Percentiles rank a stretch among this genome's conserved stretches.
Evolutionary conservation across 2,797 vertebrate species (phyloP).

Genomic region (Gastrophryne carolinensis): DNA sequence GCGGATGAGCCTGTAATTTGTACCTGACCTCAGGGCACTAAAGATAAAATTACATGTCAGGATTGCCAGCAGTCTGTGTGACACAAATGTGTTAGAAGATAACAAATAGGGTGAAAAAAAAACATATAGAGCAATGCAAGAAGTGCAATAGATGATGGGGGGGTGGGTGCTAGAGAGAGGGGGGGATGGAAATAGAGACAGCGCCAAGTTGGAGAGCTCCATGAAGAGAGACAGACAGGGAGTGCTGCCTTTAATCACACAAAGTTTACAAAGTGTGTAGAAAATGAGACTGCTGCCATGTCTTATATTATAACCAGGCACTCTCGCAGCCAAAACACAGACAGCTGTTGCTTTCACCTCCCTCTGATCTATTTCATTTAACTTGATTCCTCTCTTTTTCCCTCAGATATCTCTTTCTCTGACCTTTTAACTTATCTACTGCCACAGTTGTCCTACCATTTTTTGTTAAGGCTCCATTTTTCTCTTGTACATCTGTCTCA

Average conservation of each 20-base stretch:
- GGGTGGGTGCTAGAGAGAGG: constrained; percentile 19
- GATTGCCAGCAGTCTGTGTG: neutral
- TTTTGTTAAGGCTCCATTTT: neutral
- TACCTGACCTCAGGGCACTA: constrained; percentile 8
- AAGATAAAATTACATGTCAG: constrained; percentile 29
- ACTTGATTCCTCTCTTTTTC: neutral
- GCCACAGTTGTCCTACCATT: neutral
- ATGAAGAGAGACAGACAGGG: constrained; percentile 44
- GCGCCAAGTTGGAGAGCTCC: constrained; percentile 37
- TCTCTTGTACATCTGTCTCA: constrained; percentile 34
- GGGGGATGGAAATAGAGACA: constrained; percentile 51
- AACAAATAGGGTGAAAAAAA: neutral
- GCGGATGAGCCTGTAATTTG: constrained; percentile 16
- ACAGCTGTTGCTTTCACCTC: neutral
- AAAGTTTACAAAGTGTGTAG: constrained; percentile 47
- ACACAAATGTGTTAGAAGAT: neutral
- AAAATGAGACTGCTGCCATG: constrained; percentile 47
- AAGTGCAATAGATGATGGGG: neutral
- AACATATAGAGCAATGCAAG: neutral
- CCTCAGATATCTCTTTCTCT: neutral
- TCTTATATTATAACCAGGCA: constrained; percentile 38
- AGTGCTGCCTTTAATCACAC: constrained; percentile 48
- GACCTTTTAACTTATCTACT: neutral
- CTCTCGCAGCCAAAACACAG: constrained; percentile 32
- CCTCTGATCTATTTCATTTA: neutral